Evolutionary conservation across 64 coral and sea anemone genomes (phyloP).

Genomic region (Stichodactyla helianthus): DNA sequence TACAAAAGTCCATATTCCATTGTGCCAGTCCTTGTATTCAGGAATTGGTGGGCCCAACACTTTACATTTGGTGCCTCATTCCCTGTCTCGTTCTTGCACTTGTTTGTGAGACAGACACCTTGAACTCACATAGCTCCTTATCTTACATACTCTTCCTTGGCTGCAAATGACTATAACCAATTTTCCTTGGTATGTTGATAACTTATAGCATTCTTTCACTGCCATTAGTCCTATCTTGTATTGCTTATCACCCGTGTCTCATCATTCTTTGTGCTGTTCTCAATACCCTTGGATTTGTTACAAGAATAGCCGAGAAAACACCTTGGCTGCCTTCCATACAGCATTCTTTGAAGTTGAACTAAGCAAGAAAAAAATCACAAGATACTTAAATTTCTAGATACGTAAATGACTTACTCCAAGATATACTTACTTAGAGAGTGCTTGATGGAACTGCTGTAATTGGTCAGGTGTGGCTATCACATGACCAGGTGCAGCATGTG

Average conservation of each 20-base stretch:
- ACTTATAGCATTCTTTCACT: too few species aligned
- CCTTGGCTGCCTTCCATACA: slow-evolving; percentile 73
- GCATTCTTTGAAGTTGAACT: slow-evolving; percentile 66
- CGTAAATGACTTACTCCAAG: background rate
- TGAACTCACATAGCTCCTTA: too few species aligned
- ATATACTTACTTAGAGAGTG: slow-evolving; percentile 60
- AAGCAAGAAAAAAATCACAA: slow-evolving; percentile 29
- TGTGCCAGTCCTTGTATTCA: too few species aligned
- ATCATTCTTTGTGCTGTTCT: background rate
- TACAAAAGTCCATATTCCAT: too few species aligned
- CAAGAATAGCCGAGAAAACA: slow-evolving; percentile 82
- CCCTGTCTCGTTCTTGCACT: too few species aligned
- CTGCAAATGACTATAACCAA: too few species aligned
- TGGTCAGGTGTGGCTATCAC: slow-evolving; percentile 85
- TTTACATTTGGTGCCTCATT: too few species aligned
- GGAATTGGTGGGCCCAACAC: too few species aligned
- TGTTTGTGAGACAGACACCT: too few species aligned
- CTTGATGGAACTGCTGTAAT: slow-evolving; percentile 85
- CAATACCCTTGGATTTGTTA: background rate
- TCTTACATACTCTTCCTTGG: too few species aligned
- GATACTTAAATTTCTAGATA: background rate
- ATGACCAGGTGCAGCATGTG: slow-evolving; percentile 65
- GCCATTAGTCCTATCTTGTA: background rate
- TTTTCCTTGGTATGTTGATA: too few species aligned
- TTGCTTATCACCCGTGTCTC: background rate